Evolutionary conservation across 2,797 vertebrate species (phyloP).

Genomic region (Rousettus madagascariensis): DNA sequence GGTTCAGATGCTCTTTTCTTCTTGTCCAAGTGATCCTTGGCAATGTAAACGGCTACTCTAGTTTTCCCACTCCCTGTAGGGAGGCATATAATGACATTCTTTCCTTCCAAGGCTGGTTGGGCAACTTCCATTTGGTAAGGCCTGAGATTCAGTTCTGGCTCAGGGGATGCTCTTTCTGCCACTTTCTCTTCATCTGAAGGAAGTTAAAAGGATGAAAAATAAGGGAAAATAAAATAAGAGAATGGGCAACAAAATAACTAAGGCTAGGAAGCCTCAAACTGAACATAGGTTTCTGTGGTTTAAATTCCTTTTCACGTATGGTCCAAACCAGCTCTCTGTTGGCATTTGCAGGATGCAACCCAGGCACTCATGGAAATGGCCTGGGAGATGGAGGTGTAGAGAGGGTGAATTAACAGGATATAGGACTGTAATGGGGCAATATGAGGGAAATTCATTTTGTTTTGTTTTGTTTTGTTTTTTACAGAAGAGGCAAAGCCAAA

Average conservation of each 20-base stretch:
- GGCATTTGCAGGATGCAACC: neutral
- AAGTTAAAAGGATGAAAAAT: neutral
- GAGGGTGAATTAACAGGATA: neutral
- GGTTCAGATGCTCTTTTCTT: conserved; percentile 81
- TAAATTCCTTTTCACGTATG: neutral
- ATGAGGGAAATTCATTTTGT: neutral
- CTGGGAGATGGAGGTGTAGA: neutral
- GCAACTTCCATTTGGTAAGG: conserved; percentile 97
- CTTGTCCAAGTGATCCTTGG: conserved; percentile 93
- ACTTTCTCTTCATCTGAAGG: conserved; percentile 81
- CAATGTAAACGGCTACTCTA: conserved; percentile 95
- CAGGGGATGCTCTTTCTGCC: conserved; percentile 79
- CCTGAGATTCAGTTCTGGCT: conserved; percentile 88
- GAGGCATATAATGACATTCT: conserved; percentile 96
- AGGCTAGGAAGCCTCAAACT: neutral
- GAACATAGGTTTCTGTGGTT: neutral
- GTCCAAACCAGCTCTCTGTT: neutral
- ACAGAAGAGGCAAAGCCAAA: neutral
- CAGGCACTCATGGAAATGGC: neutral
- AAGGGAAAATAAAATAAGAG: neutral
- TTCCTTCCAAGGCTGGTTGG: conserved; percentile 91
- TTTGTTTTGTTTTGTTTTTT: neutral
- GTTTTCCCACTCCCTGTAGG: conserved; percentile 99
- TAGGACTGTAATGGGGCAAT: neutral
- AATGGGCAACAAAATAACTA: neutral